Conservation (phyloP, 2,797 vertebrate species). For the Amblyraja radiata region DNA sequence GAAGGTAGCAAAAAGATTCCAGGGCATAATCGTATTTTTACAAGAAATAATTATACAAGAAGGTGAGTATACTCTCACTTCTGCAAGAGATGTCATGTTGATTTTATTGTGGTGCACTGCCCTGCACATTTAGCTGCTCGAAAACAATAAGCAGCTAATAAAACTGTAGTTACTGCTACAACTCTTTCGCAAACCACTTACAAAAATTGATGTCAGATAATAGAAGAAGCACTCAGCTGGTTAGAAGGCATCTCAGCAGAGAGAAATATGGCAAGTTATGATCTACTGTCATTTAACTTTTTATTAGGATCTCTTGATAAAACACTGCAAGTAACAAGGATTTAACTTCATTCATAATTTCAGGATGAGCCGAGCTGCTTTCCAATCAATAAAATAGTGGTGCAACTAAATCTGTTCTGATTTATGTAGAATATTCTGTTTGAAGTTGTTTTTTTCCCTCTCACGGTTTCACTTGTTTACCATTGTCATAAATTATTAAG, state of each 20-base stretch:
- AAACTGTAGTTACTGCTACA: background rate
- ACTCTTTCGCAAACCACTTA: background rate
- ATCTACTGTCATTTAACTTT: background rate
- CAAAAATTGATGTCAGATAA: background rate
- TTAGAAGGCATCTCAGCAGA: background rate
- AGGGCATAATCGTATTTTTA: background rate
- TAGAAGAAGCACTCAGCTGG: background rate
- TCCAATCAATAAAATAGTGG: too few species aligned
- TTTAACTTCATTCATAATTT: background rate
- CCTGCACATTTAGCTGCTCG: background rate
- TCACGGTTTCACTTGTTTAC: background rate
- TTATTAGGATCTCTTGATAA: background rate
- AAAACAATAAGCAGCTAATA: background rate
- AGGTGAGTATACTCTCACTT: background rate
- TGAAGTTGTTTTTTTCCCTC: background rate
- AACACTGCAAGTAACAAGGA: background rate
- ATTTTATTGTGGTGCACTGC: background rate
- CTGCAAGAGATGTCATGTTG: background rate
- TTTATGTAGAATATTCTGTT: background rate
- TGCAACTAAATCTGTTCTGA: background rate
- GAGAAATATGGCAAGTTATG: background rate
- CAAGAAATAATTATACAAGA: background rate
- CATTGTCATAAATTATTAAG: background rate
- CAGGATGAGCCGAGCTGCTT: too few species aligned
- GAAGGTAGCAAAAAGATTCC: background rate